Conservation (phyloP, 2,113 vertebrate species). For the Cyprinodon variegatus region DNA sequence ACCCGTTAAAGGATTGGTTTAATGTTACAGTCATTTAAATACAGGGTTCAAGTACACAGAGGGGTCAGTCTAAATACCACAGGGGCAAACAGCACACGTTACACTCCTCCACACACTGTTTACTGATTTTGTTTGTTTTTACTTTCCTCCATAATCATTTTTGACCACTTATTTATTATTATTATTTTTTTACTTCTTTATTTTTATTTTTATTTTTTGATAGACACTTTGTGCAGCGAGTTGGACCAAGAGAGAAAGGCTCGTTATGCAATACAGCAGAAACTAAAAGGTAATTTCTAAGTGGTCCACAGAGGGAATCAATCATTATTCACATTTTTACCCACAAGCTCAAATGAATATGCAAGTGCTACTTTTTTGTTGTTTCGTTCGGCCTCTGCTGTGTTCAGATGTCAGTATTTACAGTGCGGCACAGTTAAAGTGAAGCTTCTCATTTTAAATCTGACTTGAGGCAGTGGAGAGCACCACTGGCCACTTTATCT, state of each 20-base stretch:
- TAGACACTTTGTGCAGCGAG: slow-evolving; percentile 93
- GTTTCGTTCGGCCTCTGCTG: slow-evolving; percentile 33
- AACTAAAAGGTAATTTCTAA: slow-evolving; percentile 90
- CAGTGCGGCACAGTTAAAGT: slow-evolving; percentile 3
- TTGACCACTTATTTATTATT: slow-evolving; percentile 22
- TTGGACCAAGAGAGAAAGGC: slow-evolving; percentile 94
- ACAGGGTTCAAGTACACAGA: slow-evolving; percentile 70
- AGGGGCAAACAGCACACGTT: slow-evolving; percentile 55
- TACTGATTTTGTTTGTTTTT: slow-evolving; percentile 19
- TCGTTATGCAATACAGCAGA: slow-evolving; percentile 94
- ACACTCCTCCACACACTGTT: slow-evolving; percentile 35
- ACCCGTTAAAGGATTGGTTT: slow-evolving; percentile 73
- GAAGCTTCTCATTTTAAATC: not conserved
- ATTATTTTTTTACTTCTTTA: slow-evolving; percentile 38
- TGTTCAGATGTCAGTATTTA: slow-evolving; percentile 12
- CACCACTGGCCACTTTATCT: not conserved
- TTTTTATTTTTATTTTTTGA: slow-evolving; percentile 47
- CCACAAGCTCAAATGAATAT: slow-evolving; percentile 61
- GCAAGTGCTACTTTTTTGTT: slow-evolving; percentile 77
- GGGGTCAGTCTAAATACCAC: slow-evolving; percentile 74
- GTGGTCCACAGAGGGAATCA: slow-evolving; percentile 34
- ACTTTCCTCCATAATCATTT: not conserved
- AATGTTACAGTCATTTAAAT: slow-evolving; percentile 75
- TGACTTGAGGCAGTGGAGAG: slow-evolving; percentile 17
- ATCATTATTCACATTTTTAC: slow-evolving; percentile 4